Percentiles rank a stretch among this genome's conserved stretches.
Evolutionary conservation across 2,797 vertebrate species (phyloP).

Genomic region (Antrozous pallidus): DNA sequence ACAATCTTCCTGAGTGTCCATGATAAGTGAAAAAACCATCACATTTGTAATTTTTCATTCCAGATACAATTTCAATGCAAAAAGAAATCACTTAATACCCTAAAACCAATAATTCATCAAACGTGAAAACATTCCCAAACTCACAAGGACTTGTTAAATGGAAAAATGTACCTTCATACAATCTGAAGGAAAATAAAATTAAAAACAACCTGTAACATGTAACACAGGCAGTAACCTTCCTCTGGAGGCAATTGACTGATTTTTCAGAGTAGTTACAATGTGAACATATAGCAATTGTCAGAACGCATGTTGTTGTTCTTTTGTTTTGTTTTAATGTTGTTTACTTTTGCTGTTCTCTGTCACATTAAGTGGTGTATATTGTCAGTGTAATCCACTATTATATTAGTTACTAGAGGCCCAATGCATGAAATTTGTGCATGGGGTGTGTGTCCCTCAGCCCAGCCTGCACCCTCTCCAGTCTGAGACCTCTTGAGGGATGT

Average conservation of each 20-base stretch:
- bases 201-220: neutral
- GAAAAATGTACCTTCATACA: neutral
- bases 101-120: neutral
- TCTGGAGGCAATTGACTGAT: neutral
- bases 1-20: neutral
- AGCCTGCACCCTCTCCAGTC: too few relatives aligned
- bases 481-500: too few relatives aligned
- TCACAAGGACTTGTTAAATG: neutral
- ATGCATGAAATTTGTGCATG: too few relatives aligned
- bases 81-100: neutral
- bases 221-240: neutral
- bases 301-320: neutral
- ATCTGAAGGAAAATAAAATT: neutral
- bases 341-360: neutral
- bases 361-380: neutral
- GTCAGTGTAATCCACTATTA: neutral
- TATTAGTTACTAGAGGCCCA: too few relatives aligned
- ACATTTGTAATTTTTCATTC: neutral
- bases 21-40: neutral
- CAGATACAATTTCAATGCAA: neutral
- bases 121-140: neutral
- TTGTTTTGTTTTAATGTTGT: neutral
- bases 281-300: neutral
- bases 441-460: too few relatives aligned
- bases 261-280: neutral